Percentiles rank a stretch among this genome's conserved stretches.
These are phyloP conservation scores for Dolichoris vasculosae DNA, from an alignment of 1,140 invertebrate genomes.

Conservation along the genomic window DNA sequence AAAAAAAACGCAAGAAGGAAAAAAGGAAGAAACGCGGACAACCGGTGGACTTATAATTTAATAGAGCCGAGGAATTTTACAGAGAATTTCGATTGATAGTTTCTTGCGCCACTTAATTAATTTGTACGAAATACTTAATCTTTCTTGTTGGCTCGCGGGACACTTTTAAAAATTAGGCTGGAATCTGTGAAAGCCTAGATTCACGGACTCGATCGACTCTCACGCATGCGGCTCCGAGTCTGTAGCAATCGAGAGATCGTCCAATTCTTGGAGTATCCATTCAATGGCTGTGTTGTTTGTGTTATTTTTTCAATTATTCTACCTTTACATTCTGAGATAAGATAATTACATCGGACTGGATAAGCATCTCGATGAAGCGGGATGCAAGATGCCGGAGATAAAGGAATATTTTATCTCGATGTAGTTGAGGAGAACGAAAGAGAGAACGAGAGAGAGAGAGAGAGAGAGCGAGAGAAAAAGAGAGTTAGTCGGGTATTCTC, in stretches of 20 bases:
- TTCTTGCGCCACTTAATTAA: conserved; percentile 52
- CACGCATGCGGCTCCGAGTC: not conserved
- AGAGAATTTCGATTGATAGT: conserved; percentile 46
- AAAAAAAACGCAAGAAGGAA: not conserved
- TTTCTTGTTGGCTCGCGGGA: conserved; percentile 41
- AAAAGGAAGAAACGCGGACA: not conserved
- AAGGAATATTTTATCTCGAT: conserved; percentile 31
- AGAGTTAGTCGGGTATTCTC: conserved; percentile 8
- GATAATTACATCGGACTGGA: conserved; percentile 48
- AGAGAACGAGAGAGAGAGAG: conserved; percentile 45
- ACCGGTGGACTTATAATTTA: conserved; percentile 32
- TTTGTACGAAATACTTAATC: conserved; percentile 49
- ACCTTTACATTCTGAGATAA: conserved; percentile 47
- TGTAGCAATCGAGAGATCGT: not conserved
- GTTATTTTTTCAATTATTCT: conserved; percentile 49
- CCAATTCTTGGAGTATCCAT: not conserved
- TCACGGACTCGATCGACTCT: not conserved
- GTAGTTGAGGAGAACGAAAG: conserved; percentile 32
- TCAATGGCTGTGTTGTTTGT: conserved; percentile 16
- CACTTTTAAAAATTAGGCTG: conserved; percentile 50
- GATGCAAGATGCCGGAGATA: conserved; percentile 38
- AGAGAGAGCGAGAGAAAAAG: conserved; percentile 48
- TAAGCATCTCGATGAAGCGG: conserved; percentile 44
- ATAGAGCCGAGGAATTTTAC: conserved; percentile 47
- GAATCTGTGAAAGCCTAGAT: conserved; percentile 45